Evolutionary conservation across 2,797 vertebrate genomes (phyloP).

Genomic region (Pseudochirops corinnae): DNA sequence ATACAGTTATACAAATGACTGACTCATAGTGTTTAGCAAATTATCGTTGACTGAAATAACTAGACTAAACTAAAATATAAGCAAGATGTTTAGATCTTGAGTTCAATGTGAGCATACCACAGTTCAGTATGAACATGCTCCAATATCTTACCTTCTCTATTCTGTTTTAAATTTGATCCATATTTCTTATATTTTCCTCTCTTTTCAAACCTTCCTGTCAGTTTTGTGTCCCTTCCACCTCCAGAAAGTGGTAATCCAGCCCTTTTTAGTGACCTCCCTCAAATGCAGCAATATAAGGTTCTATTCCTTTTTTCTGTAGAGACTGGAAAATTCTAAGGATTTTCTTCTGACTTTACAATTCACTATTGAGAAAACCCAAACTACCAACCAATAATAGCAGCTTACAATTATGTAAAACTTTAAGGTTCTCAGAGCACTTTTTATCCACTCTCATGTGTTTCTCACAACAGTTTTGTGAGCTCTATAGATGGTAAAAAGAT

Average conservation of each 20-base stretch:
- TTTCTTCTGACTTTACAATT: neutral
- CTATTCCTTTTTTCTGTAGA: constrained; percentile 6
- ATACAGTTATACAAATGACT: neutral
- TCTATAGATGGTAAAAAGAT: neutral
- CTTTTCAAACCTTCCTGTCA: neutral
- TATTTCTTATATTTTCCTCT: neutral
- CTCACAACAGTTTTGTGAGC: neutral
- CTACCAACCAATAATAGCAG: neutral
- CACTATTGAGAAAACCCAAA: neutral
- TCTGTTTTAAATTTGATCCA: neutral
- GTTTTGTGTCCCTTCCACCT: neutral
- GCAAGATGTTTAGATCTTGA: neutral
- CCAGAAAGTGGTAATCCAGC: neutral
- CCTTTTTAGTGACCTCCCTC: neutral
- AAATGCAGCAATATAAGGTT: neutral
- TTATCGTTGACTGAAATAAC: neutral
- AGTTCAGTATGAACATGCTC: neutral
- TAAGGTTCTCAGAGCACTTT: neutral
- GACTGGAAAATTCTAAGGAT: constrained; percentile 5
- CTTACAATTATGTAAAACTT: neutral
- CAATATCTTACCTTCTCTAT: neutral
- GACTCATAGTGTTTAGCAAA: neutral
- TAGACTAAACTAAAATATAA: neutral
- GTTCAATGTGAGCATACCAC: neutral
- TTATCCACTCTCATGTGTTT: neutral